Percentiles rank a stretch among this genome's conserved stretches.
Conservation (phyloP, 2,797 vertebrate species). For the Triplophysa yarkandensis region DNA sequence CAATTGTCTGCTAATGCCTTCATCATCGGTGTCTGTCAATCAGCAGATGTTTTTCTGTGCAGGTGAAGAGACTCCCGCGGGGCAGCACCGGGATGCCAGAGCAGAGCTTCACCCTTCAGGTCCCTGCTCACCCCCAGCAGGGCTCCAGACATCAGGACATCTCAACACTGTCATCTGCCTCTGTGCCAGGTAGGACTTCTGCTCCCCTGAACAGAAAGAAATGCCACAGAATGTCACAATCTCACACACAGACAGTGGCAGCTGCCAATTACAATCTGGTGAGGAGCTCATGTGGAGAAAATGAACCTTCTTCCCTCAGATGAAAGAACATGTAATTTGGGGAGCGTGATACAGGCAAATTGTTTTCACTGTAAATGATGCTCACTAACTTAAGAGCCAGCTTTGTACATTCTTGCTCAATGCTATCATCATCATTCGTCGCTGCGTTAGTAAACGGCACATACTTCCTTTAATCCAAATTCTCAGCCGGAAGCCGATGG, state of each 20-base stretch:
- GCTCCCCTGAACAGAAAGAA: slow-evolving; percentile 49
- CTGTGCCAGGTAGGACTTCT: slow-evolving; percentile 70
- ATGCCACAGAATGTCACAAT: slow-evolving; percentile 52
- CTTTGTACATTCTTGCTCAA: slow-evolving; percentile 32
- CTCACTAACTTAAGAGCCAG: slow-evolving; percentile 36
- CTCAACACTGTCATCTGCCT: slow-evolving; percentile 65
- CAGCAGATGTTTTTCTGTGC: slow-evolving; percentile 23
- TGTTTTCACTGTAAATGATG: slow-evolving; percentile 37
- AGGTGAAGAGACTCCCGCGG: slow-evolving; percentile 84
- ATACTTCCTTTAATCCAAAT: slow-evolving; percentile 30
- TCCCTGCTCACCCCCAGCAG: slow-evolving; percentile 58
- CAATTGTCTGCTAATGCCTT: slow-evolving; percentile 9
- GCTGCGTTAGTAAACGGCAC: not conserved
- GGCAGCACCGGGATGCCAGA: slow-evolving; percentile 60
- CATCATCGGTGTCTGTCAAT: slow-evolving; percentile 37
- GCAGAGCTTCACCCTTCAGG: slow-evolving; percentile 50
- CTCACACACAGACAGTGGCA: slow-evolving; percentile 61
- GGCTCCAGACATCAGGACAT: slow-evolving; percentile 62
- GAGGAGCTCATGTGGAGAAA: slow-evolving; percentile 55
- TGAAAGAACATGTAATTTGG: slow-evolving; percentile 19
- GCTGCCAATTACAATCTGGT: slow-evolving; percentile 56
- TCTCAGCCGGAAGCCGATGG: slow-evolving; percentile 24
- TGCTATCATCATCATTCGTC: slow-evolving; percentile 2
- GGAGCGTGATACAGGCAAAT: slow-evolving; percentile 8
- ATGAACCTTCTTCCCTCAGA: slow-evolving; percentile 37